phyloP scores from a whole-genome alignment of 2,888 invertebrate genomes.

The Tanytarsus gracilentus region DNA sequence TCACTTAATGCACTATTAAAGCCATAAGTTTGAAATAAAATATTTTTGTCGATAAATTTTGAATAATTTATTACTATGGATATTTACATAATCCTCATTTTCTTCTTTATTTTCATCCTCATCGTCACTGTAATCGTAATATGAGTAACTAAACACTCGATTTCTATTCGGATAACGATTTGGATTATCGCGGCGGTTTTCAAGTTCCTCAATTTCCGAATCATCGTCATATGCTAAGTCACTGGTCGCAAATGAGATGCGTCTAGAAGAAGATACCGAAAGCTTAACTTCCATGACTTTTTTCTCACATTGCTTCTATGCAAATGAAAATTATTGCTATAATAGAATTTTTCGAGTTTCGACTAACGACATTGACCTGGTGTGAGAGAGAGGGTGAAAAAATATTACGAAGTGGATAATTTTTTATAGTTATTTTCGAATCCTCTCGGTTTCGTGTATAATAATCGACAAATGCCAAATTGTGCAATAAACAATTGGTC shows the following conservation, averaged over 20 bases:
- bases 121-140: neutral
- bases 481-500: too few relatives aligned
- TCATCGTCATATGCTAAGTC: slow-evolving; percentile 23
- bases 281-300: slow-evolving; percentile 22
- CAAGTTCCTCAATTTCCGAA: slow-evolving; percentile 15
- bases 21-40: too few relatives aligned
- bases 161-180: neutral
- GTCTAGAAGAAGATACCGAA: slow-evolving; percentile 18
- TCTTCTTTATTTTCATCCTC: slow-evolving; percentile 11
- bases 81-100: slow-evolving; percentile 18
- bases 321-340: too few relatives aligned
- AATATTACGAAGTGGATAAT: neutral
- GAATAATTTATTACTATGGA: too few relatives aligned
- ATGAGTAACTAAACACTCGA: neutral
- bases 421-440: neutral
- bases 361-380: neutral
- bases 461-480: too few relatives aligned
- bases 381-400: neutral
- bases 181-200: slow-evolving; percentile 15
- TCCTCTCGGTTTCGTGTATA: too few relatives aligned
- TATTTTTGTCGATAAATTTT: too few relatives aligned
- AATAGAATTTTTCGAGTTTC: too few relatives aligned
- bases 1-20: too few relatives aligned
- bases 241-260: slow-evolving; percentile 25
- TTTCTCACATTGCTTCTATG: neutral